Base-by-base conservation (phyloP, 2,888 invertebrate genomes). In the Peribatodes rhomboidaria region DNA sequence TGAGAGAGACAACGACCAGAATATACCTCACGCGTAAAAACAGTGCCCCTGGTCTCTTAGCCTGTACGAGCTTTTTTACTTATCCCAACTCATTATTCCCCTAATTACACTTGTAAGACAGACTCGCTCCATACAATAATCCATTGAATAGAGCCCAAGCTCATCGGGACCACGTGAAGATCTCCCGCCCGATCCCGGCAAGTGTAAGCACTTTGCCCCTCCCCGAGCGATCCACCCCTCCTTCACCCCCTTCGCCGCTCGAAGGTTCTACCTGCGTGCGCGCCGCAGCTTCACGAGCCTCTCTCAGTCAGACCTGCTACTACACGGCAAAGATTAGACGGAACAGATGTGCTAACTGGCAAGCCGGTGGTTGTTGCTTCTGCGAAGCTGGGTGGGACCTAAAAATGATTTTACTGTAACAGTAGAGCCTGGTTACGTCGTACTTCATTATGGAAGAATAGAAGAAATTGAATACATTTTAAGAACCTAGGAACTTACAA, bases 231-330 rank as follows among this genome's bases (percentile, higher is more conserved):
- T 37, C n/a, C 50, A 59, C 57, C 66, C 61, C 65, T 60, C 73
- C 70, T 65, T 61, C 65, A 56, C 46, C 65, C 67, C 71, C 73
- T 62, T 65, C 67, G 61, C 67, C 74, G 73, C 75, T 73, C 75
- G 83, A 77, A 90, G 89, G 89, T 84, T 89, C 11, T 90, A 90
- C 90, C 91, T 90, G 90, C 87, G 81, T 81, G 74, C 69, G 81
- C 82, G 80, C 80, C 78, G 54, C 63, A 61, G 64, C 57, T 63
- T 67, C 65, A 65, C 78, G 77, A 77, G 82, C 77, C 79, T 85
- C 86, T 85, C 87, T 86, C 87, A 27, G 27, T 86, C 80, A 67
- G 79, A 86, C 84, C 88, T 85, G 86, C 88, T 88, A 89, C 84
- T 81, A 83, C 69, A 57, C 14, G 57, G 14, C 87, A 89, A 74